A percentile compares a stretch with the other conserved stretches of the same genome.
These are phyloP conservation scores for Gallinago undulata DNA, from an alignment of 2,113 vertebrate species.

Conservation along the genomic window DNA sequence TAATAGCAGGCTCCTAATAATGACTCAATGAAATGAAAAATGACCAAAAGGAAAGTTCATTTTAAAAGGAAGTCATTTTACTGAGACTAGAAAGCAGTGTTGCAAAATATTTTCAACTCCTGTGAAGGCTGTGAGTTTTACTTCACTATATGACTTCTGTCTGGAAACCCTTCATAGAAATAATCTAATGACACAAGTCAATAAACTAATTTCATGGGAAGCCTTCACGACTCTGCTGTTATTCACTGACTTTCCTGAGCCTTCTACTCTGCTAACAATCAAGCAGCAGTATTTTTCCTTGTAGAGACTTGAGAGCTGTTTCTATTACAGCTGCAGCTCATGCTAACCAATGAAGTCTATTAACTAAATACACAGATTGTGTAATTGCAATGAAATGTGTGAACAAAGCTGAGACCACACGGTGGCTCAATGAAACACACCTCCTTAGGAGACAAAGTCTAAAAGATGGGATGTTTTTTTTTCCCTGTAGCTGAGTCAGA, in stretches of 20 bases:
- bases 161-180: neutral
- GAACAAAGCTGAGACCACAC: neutral
- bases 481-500: neutral
- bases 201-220: neutral
- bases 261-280: neutral
- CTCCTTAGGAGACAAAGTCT: neutral
- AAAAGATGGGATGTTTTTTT: neutral
- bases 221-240: neutral
- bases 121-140: neutral
- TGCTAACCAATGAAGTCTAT: conserved; percentile 11
- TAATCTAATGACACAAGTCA: neutral
- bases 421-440: neutral
- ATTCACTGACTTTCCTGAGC: neutral
- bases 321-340: neutral
- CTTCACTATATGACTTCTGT: neutral
- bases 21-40: neutral
- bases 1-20: neutral
- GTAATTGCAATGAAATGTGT: conserved; percentile 18
- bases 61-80: neutral
- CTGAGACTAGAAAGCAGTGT: neutral
- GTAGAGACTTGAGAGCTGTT: neutral
- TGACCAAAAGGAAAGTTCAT: neutral
- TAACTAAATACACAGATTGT: neutral
- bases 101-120: neutral
- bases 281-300: neutral